Evolutionary conservation across 2,888 invertebrate genomes (phyloP).

Genomic region (Drosophila suboccidentalis): DNA sequence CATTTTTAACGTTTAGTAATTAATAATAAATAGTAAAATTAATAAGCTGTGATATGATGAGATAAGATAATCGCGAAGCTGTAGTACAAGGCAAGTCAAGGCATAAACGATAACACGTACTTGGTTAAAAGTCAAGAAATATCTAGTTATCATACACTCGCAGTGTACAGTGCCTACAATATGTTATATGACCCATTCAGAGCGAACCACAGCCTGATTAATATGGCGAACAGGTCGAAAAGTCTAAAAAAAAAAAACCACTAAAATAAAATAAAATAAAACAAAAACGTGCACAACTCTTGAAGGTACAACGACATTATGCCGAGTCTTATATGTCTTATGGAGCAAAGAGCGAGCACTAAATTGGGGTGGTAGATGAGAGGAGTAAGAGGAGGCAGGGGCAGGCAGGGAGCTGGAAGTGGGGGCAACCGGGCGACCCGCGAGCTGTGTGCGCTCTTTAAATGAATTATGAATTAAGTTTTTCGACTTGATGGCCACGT

Average conservation of each 20-base stretch:
- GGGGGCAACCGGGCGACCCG: conserved; percentile 13
- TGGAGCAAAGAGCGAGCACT: conserved; percentile 16
- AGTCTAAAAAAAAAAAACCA: conserved; percentile 19
- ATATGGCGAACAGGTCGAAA: conserved; percentile 67
- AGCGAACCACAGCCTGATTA: conserved; percentile 57
- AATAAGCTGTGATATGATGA: neutral
- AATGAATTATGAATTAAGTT: conserved; percentile 79
- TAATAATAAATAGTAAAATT: neutral
- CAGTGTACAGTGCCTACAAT: conserved; percentile 17
- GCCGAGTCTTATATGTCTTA: conserved; percentile 5
- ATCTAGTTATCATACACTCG: conserved; percentile 20
- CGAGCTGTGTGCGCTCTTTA: conserved; percentile 54
- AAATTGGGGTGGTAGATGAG: neutral
- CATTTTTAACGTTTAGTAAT: neutral
- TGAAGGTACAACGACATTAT: conserved; percentile 62
- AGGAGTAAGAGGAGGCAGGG: neutral
- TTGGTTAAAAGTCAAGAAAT: conserved; percentile 16
- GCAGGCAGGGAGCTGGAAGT: neutral
- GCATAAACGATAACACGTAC: conserved; percentile 13
- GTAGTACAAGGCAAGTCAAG: neutral
- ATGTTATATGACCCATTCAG: conserved; percentile 41
- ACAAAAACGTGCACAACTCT: conserved; percentile 59
- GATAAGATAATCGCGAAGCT: conserved; percentile 10
- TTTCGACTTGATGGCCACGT: conserved; percentile 76
- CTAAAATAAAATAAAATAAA: conserved; percentile 23